These are phyloP conservation scores for Pogonocichla stellata DNA, from an alignment of 2,113 vertebrate species.

Conservation along the genomic window DNA sequence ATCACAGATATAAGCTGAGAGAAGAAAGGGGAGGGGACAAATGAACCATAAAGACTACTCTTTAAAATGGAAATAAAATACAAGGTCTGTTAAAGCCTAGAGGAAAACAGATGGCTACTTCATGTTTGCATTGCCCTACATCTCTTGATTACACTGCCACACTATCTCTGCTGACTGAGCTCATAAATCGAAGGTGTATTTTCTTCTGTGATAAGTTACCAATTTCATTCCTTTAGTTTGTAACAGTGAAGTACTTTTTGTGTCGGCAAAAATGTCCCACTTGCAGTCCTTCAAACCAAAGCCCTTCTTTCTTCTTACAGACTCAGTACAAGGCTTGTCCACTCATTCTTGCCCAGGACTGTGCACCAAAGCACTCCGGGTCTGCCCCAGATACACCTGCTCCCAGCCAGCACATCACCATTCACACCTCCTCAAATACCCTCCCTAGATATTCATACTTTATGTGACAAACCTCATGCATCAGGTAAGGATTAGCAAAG, in stretches of 20 bases:
- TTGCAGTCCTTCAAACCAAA: neutral
- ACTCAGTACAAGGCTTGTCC: neutral
- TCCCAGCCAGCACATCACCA: neutral
- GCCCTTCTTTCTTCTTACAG: neutral
- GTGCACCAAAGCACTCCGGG: fast-evolving
- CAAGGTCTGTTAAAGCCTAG: neutral
- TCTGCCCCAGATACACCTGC: neutral
- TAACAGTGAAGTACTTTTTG: neutral
- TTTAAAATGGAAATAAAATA: conserved; percentile 46
- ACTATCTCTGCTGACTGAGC: neutral
- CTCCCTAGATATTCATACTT: neutral
- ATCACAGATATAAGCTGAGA: neutral
- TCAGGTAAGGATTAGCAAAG: neutral
- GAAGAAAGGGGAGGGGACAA: neutral
- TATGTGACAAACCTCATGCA: neutral
- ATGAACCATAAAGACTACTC: neutral
- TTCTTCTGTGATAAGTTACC: neutral
- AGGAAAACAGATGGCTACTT: conserved; percentile 32
- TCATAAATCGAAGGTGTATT: neutral
- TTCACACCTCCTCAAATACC: neutral
- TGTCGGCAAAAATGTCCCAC: neutral
- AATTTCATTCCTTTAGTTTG: neutral
- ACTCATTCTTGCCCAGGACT: neutral
- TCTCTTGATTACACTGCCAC: neutral
- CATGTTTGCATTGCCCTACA: conserved; percentile 9